phyloP scores from a whole-genome alignment of 1,140 invertebrate species.

The Leptinotarsa undecemlineata region DNA sequence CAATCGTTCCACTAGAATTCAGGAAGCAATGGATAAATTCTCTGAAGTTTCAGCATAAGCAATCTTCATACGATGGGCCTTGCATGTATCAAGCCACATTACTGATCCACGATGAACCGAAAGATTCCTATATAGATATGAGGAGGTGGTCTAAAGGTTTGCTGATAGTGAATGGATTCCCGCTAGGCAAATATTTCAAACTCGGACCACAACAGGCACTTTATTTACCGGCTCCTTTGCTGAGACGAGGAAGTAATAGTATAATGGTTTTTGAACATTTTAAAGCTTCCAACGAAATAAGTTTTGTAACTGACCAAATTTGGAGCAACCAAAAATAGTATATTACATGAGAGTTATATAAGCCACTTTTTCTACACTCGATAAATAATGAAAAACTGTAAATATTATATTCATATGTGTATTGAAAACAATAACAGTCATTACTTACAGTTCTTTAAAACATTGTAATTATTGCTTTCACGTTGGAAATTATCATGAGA shows the following conservation, averaged over 20 bases:
- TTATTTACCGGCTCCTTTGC: constrained; percentile 64
- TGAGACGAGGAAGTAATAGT: constrained; percentile 59
- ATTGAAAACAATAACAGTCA: too few species aligned
- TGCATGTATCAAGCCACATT: constrained; percentile 48
- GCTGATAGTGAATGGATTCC: constrained; percentile 68
- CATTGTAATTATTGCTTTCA: too few species aligned
- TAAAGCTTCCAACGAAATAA: neutral
- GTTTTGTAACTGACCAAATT: neutral
- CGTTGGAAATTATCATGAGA: too few species aligned
- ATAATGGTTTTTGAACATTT: constrained; percentile 55
- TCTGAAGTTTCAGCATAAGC: constrained; percentile 35
- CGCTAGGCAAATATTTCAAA: constrained; percentile 63
- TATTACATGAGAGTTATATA: too few species aligned
- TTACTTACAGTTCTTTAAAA: too few species aligned
- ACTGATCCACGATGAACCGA: constrained; percentile 29
- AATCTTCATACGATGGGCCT: constrained; percentile 42
- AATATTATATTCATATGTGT: too few species aligned
- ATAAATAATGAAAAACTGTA: too few species aligned
- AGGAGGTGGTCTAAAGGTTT: constrained; percentile 62
- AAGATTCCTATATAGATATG: constrained; percentile 55
- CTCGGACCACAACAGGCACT: constrained; percentile 63
- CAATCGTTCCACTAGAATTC: constrained; percentile 60
- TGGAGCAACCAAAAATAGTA: neutral
- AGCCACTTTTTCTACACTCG: too few species aligned
- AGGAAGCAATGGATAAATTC: constrained; percentile 53